Conservation (phyloP, 1,140 invertebrate genomes). For the Paracyclopina nana region DNA sequence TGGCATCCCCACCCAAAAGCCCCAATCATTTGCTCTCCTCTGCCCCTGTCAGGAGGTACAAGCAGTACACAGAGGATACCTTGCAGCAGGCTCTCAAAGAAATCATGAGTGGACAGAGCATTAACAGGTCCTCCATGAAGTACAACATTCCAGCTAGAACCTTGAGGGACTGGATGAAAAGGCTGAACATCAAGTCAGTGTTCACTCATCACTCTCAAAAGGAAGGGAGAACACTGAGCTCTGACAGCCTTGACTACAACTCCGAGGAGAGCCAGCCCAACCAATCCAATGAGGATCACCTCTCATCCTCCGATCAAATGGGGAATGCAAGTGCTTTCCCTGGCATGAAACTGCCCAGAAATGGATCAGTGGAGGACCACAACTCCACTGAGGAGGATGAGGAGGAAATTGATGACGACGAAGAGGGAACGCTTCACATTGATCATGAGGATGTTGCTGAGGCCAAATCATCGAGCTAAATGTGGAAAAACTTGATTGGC, state of each 20-base stretch:
- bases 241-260: neutral
- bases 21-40: neutral
- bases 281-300: neutral
- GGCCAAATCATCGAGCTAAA: no score
- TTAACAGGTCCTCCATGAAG: constrained; percentile 15
- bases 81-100: constrained; percentile 15
- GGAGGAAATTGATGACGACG: constrained; percentile 13
- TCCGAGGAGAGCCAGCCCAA: neutral
- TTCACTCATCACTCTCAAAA: constrained; percentile 11
- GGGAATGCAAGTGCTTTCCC: neutral
- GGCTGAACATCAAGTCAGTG: constrained; percentile 16
- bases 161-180: constrained; percentile 16
- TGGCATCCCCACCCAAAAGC: neutral
- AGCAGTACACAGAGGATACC: constrained; percentile 15
- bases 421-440: constrained; percentile 5
- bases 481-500: neutral
- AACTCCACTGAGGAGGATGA: constrained; percentile 3
- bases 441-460: constrained; percentile 4
- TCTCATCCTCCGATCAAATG: neutral
- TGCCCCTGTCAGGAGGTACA: constrained; percentile 13
- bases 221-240: neutral
- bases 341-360: neutral
- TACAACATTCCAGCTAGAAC: constrained; percentile 14
- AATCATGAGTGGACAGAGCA: constrained; percentile 12
- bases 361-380: neutral